Percentiles rank a stretch among this genome's conserved stretches.
Conservation (phyloP, 2,888 invertebrate genomes). For the Euplexia lucipara region DNA sequence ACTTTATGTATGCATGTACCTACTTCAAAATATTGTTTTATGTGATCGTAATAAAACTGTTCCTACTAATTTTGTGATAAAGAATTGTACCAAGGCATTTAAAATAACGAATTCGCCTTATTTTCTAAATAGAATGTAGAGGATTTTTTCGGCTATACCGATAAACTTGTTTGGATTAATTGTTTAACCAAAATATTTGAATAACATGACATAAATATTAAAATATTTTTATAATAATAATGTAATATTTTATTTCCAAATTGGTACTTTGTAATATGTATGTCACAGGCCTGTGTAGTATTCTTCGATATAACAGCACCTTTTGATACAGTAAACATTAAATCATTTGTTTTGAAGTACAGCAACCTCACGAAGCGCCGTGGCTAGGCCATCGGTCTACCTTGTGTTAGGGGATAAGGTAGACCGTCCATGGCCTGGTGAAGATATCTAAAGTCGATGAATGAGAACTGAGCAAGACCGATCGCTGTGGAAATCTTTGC, state of each 20-base stretch:
- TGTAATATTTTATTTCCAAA: conserved; percentile 23
- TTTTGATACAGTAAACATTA: not conserved
- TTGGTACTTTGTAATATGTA: not conserved
- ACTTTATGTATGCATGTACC: too few relatives aligned
- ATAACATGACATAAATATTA: conserved; percentile 2
- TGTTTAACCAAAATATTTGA: not conserved
- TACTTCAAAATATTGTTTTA: conserved; percentile 16
- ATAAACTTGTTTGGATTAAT: not conserved
- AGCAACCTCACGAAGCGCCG: not conserved
- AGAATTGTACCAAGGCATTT: not conserved
- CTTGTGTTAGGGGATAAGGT: too few relatives aligned
- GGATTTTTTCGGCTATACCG: not conserved
- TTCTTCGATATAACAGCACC: not conserved
- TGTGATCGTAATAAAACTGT: not conserved
- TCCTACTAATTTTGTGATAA: not conserved
- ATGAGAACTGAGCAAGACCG: too few relatives aligned
- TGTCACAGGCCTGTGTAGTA: conserved; percentile 10
- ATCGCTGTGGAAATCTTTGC: too few relatives aligned
- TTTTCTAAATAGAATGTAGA: not conserved
- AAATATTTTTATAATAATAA: not conserved
- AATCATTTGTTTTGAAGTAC: not conserved
- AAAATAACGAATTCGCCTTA: not conserved
- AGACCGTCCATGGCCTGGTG: too few relatives aligned
- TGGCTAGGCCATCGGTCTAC: too few relatives aligned
- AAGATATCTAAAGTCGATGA: not conserved